Evolutionary conservation across 2,888 invertebrate genomes (phyloP).

Genomic region (Hoplodrina ambigua): DNA sequence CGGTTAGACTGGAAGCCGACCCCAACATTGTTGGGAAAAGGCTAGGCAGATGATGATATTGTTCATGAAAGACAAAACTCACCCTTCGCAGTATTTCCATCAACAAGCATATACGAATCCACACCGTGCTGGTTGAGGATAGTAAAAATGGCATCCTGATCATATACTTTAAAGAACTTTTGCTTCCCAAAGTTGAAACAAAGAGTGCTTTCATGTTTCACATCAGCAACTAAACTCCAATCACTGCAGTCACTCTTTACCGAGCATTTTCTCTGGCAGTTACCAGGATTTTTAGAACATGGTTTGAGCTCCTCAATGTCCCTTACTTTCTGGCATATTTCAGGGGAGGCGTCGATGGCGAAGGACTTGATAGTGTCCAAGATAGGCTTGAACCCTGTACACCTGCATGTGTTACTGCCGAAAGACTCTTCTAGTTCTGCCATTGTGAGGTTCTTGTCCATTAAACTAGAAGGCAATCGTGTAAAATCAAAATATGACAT

Average conservation of each 20-base stretch:
- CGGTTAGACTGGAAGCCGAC: no score
- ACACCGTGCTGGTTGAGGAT: constrained; percentile 81
- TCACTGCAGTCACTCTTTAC: constrained; percentile 71
- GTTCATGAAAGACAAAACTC: constrained; percentile 32
- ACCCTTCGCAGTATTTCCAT: constrained; percentile 94
- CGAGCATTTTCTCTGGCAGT: constrained; percentile 77
- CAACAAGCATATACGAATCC: constrained; percentile 90
- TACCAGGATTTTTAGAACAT: constrained; percentile 69
- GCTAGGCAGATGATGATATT: no score
- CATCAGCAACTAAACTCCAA: constrained; percentile 74
- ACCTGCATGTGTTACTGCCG: constrained; percentile 94
- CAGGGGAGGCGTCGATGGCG: constrained; percentile 90
- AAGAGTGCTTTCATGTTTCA: constrained; percentile 71
- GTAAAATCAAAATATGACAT: neutral
- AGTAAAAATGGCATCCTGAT: constrained; percentile 85
- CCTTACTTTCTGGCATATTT: constrained; percentile 83
- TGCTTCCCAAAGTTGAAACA: constrained; percentile 86
- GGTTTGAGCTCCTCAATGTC: constrained; percentile 85
- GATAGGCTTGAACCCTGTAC: constrained; percentile 95
- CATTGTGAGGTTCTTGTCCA: constrained; percentile 90
- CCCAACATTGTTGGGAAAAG: no score
- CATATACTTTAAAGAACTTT: constrained; percentile 87
- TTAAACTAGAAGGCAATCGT: constrained; percentile 76
- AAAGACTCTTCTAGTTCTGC: constrained; percentile 93
- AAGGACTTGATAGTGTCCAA: constrained; percentile 94